phyloP scores from a whole-genome alignment of 2,113 vertebrate genomes.

The Gopherus flavomarginatus region DNA sequence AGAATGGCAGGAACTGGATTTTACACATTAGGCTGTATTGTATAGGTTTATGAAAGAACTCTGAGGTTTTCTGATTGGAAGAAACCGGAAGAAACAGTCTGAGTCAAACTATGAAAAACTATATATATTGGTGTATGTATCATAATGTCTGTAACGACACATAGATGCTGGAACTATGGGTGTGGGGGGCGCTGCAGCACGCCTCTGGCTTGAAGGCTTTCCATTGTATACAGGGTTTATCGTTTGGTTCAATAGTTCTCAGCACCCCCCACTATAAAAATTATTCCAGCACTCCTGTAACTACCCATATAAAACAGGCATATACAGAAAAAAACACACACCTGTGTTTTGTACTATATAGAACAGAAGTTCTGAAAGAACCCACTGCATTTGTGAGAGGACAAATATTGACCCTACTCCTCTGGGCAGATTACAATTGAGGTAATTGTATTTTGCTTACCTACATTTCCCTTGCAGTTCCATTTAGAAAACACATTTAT shows the following conservation, averaged over 20 bases:
- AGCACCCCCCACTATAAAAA: too few species aligned
- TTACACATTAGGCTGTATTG: not conserved
- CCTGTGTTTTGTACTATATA: not conserved
- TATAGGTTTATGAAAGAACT: not conserved
- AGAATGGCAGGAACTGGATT: not conserved
- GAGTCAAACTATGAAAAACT: not conserved
- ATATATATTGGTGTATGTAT: not conserved
- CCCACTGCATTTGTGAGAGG: not conserved
- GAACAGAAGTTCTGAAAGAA: not conserved
- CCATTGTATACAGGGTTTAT: too few species aligned
- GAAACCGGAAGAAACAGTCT: not conserved
- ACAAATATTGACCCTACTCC: not conserved
- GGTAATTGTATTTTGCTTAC: not conserved
- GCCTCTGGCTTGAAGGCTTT: too few species aligned
- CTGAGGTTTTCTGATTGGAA: not conserved
- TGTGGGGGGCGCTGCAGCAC: too few species aligned
- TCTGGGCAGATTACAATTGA: not conserved
- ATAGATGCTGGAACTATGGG: not conserved
- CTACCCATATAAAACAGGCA: not conserved
- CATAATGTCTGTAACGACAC: not conserved
- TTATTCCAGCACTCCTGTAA: not conserved
- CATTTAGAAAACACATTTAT: not conserved
- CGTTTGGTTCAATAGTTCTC: too few species aligned
- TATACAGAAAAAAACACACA: not conserved
- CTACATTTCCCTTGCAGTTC: not conserved